Percentiles rank a stretch among this genome's conserved stretches.
Evolutionary conservation across 2,797 vertebrate genomes (phyloP).

Genomic region (Sphenopsis melanotis): DNA sequence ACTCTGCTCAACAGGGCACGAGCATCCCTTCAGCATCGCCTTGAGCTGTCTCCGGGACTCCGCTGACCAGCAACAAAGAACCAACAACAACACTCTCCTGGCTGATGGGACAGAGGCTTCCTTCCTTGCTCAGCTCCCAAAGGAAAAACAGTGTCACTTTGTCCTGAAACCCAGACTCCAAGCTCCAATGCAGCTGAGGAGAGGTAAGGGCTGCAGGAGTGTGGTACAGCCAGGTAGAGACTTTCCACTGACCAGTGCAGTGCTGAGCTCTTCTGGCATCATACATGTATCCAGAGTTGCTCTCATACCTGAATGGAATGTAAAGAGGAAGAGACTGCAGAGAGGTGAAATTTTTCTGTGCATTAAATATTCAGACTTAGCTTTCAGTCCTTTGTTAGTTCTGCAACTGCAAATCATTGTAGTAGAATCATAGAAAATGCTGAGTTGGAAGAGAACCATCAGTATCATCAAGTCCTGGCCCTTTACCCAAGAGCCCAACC

Average conservation of each 20-base stretch:
- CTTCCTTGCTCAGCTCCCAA: slow-evolving; percentile 63
- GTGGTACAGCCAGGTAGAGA: not conserved
- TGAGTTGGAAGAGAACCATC: not conserved
- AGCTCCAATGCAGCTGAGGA: slow-evolving; percentile 38
- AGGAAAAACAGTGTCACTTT: slow-evolving; percentile 71
- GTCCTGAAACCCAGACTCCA: slow-evolving; percentile 68
- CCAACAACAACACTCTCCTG: slow-evolving; percentile 41
- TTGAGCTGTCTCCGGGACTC: slow-evolving; percentile 62
- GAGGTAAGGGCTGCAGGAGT: slow-evolving; percentile 43
- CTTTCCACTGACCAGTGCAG: not conserved
- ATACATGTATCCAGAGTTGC: rapidly evolving
- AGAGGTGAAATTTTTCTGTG: not conserved
- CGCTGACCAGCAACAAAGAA: slow-evolving; percentile 51
- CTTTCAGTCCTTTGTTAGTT: not conserved
- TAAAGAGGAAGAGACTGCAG: not conserved
- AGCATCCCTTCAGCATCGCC: slow-evolving; percentile 75
- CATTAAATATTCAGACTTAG: not conserved
- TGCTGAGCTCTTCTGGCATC: not conserved
- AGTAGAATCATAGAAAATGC: not conserved
- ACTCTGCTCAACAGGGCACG: slow-evolving; percentile 70
- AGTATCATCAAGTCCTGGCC: rapidly evolving
- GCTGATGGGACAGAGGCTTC: slow-evolving; percentile 46
- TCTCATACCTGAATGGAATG: not conserved
- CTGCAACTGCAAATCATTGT: not conserved
- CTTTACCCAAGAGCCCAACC: not conserved